A percentile compares a stretch with the other conserved stretches of the same genome.
phyloP scores from a whole-genome alignment of 2,797 vertebrate genomes.

The Microtus californicus region DNA sequence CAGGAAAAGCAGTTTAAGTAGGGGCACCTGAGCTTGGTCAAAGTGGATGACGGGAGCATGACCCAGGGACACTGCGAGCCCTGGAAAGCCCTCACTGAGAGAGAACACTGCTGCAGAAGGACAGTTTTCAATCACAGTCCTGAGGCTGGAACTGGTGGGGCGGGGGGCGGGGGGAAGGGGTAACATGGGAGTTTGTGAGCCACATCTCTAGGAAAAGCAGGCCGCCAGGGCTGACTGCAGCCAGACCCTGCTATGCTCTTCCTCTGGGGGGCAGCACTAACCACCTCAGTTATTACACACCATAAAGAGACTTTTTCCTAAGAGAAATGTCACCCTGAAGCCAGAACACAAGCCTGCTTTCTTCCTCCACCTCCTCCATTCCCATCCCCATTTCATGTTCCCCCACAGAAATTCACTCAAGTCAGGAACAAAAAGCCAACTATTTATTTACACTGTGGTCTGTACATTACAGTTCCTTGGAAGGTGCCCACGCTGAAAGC shows the following conservation, averaged over 20 bases:
- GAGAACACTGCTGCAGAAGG: not conserved
- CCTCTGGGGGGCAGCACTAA: accelerated
- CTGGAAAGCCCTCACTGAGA: not conserved
- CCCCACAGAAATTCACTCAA: slow-evolving; percentile 67
- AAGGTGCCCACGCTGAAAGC: slow-evolving; percentile 35
- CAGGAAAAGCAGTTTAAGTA: not conserved
- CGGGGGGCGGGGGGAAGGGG: accelerated
- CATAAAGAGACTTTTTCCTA: not conserved
- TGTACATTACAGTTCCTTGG: slow-evolving; percentile 83
- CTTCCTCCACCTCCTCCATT: not conserved
- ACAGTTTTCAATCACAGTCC: not conserved
- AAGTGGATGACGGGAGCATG: not conserved
- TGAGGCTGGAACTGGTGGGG: not conserved
- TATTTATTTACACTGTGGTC: slow-evolving; percentile 90
- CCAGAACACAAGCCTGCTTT: not conserved
- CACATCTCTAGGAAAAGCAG: not conserved
- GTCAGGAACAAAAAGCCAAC: slow-evolving; percentile 88
- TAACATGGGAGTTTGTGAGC: not conserved
- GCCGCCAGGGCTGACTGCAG: not conserved
- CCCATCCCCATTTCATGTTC: no score
- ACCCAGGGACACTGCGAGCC: not conserved
- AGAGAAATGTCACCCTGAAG: not conserved
- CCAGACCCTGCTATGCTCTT: accelerated
- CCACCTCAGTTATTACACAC: accelerated
- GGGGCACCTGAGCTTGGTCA: not conserved